phyloP scores from a whole-genome alignment of 1,140 invertebrate genomes.

The Mya arenaria region DNA sequence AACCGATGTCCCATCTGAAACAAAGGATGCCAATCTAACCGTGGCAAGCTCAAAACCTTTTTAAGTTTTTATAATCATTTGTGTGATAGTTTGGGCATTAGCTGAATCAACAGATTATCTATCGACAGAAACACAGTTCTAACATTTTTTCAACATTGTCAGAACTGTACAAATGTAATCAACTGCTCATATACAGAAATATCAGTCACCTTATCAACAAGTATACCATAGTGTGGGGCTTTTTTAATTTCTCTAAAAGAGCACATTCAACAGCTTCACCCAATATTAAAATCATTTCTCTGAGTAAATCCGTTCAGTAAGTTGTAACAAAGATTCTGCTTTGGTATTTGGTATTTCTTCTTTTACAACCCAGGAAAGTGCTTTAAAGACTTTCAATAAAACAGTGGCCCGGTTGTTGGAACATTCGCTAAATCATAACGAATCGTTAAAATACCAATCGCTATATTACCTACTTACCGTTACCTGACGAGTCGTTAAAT shows the following conservation, averaged over 20 bases:
- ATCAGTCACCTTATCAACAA: conserved; percentile 15
- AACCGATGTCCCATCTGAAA: neutral
- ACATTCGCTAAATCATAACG: too few relatives aligned
- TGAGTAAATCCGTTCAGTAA: neutral
- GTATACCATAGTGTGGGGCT: neutral
- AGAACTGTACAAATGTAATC: conserved; percentile 27
- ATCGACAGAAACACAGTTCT: neutral
- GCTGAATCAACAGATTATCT: neutral
- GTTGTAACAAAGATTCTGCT: neutral
- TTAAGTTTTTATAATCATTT: neutral
- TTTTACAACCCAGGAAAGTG: conserved; percentile 7
- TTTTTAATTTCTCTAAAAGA: conserved; percentile 6
- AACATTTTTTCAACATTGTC: neutral
- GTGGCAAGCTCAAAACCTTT: neutral
- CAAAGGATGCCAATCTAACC: neutral
- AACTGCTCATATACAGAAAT: conserved; percentile 7
- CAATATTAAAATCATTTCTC: conserved; percentile 9
- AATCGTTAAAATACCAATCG: too few relatives aligned
- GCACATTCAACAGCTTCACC: conserved; percentile 12
- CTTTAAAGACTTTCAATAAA: neutral
- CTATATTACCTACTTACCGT: too few relatives aligned
- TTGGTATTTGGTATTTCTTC: conserved; percentile 13
- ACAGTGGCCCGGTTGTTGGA: too few relatives aligned
- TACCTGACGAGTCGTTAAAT: too few relatives aligned
- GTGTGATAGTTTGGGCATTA: neutral